phyloP scores from a whole-genome alignment of 1,140 invertebrate genomes.

The Zaprionus capensis region DNA sequence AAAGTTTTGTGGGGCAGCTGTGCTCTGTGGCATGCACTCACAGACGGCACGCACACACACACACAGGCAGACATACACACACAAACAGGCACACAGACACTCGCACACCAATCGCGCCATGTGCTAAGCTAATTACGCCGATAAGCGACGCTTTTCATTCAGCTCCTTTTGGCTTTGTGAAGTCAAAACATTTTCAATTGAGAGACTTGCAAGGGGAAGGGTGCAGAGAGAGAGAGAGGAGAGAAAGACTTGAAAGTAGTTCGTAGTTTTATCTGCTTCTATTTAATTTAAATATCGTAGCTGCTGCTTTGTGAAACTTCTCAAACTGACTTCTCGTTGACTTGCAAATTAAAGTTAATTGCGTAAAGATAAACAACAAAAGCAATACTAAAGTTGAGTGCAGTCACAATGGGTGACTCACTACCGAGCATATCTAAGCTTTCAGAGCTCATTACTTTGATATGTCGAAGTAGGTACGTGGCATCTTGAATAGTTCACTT shows the following conservation, averaged over 20 bases:
- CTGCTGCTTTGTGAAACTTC: background rate
- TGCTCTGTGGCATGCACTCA: slow-evolving; percentile 50
- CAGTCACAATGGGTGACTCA: too few species aligned
- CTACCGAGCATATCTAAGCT: too few species aligned
- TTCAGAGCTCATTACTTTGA: too few species aligned
- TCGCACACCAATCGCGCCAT: slow-evolving; percentile 11
- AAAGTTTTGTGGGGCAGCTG: slow-evolving; percentile 39
- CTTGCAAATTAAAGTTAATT: background rate
- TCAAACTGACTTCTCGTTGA: background rate
- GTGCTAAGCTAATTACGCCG: slow-evolving; percentile 35
- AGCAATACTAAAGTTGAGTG: too few species aligned
- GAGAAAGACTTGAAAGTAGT: background rate
- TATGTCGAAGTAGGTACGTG: too few species aligned
- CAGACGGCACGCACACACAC: slow-evolving; percentile 2
- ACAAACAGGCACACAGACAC: slow-evolving; percentile 5
- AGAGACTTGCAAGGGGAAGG: background rate
- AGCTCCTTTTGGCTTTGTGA: slow-evolving; percentile 17
- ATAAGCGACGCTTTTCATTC: slow-evolving; percentile 51
- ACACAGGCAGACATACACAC: background rate
- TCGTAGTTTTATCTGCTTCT: background rate
- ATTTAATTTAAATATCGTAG: background rate
- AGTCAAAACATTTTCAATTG: slow-evolving; percentile 34
- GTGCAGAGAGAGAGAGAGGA: background rate
- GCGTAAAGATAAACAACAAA: too few species aligned
- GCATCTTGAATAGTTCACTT: too few species aligned